Base-by-base conservation (phyloP, 2,888 invertebrate genomes). In the Trichogramma dendrolimi region DNA sequence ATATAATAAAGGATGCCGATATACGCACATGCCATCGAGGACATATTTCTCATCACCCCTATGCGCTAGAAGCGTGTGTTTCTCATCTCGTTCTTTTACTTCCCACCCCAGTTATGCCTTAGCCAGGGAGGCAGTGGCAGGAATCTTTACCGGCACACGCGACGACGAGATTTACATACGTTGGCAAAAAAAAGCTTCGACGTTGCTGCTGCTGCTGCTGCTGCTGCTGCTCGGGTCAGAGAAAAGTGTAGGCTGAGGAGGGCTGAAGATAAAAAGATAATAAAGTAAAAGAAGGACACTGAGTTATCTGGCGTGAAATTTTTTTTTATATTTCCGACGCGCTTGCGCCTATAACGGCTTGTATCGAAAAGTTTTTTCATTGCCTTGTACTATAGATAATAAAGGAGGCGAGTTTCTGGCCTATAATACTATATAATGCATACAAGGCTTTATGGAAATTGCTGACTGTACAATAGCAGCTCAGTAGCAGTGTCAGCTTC, bases 111-210 rank as follows among this genome's bases (percentile, higher is more conserved):
- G 14, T 42, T 50, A 11, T 51, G 10, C 40, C 52, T 53, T 46
- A 55, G 27, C 41, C 11, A 4, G 47, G n/a, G 4, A 6, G 4
- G 11, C 51, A 10, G 11, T 11, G 7, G 43, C 44, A 44, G 46
- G 60, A 60, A 59, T 61, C 56, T 63, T 65, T 61, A 56, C 62
- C 50, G 14, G 38, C 53, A 61, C 61, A 60, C 61, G 61, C 66
- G 63, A 44, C 58, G 51, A 49, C 61, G 38, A 51, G 11, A 66
- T 66, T 66, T 66, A 63, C 66, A 63, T 66, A 66, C 63, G 66
- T 61, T 64, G 48, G 60, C 66, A 64, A 49, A 62, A 63, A 66
- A 61, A 65, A 64, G 52, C 48, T 46, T 39, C 51, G 44, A 46
- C 5, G 27, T 42, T 48, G 27, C 6, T 46, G 38, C 6, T 14